Base-by-base conservation (phyloP, 2,888 invertebrate genomes). In the Oasisia sp. region DNA sequence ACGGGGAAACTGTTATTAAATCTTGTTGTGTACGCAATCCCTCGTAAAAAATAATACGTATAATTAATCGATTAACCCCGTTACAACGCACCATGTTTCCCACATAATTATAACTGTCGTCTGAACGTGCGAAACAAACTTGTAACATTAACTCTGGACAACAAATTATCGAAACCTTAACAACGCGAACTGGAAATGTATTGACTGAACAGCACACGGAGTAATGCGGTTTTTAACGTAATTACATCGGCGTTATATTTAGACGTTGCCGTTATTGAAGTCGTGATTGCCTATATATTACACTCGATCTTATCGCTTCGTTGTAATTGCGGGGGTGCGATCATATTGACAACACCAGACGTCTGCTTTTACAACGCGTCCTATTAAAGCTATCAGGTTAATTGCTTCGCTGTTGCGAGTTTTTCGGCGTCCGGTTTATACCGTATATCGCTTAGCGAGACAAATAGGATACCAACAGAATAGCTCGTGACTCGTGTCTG, bases 311-410 rank as follows among this genome's bases (percentile, higher is more conserved):
- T 74, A 74, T 74, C 74, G n/a, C n/a, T n/a, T 74, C 74, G 27
- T n/a, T 5, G 27, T 74, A 74, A 74, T 74, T 74, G 7, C 74
- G 50, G 50, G 50, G 50, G 14, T 50, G 9, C 50, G 50, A 50
- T 50, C 14, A 9, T 50, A 12, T 50, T 50, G 12, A 50, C 74
- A 19, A 74, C 7, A 27, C 74, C 74, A 74, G 74, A 74, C 74
- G 27, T n/a, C 19, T 27, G 27, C n/a, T 27, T 74, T 74, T 74
- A 27, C 14, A 74, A 74, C 27, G 27, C 74, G 74, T 7, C 2
- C 74, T 27, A 74, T 19, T 74, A 74, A 74, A n/a, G 74, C 74
- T 74, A 74, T 74, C 74, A 74, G 74, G 74, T 74, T 74, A 74
- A 27, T 74, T 74, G n/a, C 74, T 74, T 74, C 7, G 74, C 74